Conservation (phyloP, 1,140 invertebrate genomes). For the Amphibalanus amphitrite region DNA sequence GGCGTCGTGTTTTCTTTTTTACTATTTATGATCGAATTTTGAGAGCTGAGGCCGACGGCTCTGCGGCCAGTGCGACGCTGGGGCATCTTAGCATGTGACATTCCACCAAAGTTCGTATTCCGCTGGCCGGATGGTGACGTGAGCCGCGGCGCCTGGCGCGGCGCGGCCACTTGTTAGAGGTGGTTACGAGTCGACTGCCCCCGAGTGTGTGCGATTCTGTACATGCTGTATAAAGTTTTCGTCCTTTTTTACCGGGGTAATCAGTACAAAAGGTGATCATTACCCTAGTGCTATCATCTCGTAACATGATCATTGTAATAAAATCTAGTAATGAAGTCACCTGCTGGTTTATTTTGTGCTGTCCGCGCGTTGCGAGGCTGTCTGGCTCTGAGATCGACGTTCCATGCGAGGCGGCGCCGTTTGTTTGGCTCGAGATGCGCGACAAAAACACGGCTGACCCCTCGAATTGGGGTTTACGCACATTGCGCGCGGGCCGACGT, state of each 20-base stretch:
- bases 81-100: not conserved
- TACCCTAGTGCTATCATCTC: not conserved
- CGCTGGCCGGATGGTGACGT: too few species aligned
- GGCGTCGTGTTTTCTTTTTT: not conserved
- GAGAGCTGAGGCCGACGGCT: not conserved
- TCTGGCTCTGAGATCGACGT: not conserved
- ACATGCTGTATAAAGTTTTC: not conserved
- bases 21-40: not conserved
- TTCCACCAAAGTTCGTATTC: not conserved
- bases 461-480: not conserved
- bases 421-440: not conserved
- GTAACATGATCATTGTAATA: slow-evolving; percentile 2
- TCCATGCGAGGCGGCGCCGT: not conserved
- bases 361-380: not conserved
- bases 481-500: not conserved
- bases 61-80: not conserved
- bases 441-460: not conserved
- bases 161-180: not conserved
- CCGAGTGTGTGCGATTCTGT: too few species aligned
- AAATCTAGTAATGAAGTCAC: not conserved
- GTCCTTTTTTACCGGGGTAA: slow-evolving; percentile 1
- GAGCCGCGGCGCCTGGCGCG: too few species aligned
- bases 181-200: too few species aligned
- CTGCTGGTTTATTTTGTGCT: not conserved
- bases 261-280: slow-evolving; percentile 1